phyloP scores from a whole-genome alignment of 2,888 invertebrate species.

The Diadegma fenestrale region DNA sequence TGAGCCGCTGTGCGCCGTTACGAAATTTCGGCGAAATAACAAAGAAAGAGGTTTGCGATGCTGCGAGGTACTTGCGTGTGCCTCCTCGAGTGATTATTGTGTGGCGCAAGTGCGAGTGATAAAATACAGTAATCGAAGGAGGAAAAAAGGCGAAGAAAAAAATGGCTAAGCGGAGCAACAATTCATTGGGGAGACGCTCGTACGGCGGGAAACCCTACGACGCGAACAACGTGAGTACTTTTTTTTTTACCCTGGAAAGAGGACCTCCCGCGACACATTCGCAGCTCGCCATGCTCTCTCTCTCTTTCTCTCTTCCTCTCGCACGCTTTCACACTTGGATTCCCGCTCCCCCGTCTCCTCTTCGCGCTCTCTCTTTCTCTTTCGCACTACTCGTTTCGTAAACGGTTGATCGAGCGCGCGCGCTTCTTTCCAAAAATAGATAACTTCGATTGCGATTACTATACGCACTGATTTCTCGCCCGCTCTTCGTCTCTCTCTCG shows the following conservation, averaged over 20 bases:
- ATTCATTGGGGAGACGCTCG: constrained; percentile 80
- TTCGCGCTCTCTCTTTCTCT: constrained; percentile 37
- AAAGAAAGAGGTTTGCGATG: constrained; percentile 79
- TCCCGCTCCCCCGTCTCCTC: constrained; percentile 36
- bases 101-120: constrained; percentile 5
- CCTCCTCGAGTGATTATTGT: constrained; percentile 56
- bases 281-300: constrained; percentile 47
- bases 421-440: constrained; percentile 67
- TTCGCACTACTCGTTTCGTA: constrained; percentile 53
- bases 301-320: constrained; percentile 19
- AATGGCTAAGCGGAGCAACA: constrained; percentile 84
- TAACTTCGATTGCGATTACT: constrained; percentile 26
- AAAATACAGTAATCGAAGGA: constrained; percentile 55
- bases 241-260: constrained; percentile 59
- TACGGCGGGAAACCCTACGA: constrained; percentile 85
- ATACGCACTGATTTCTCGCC: constrained; percentile 8
- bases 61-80: constrained; percentile 75
- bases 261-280: constrained; percentile 48
- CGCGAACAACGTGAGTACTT: constrained; percentile 85
- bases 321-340: background rate
- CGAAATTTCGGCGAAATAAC: constrained; percentile 75
- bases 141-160: constrained; percentile 64
- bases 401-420: constrained; percentile 55
- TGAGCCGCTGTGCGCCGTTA: constrained; percentile 3
- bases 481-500: background rate